Base-by-base conservation (phyloP, 2,888 invertebrate genomes). In the Pyralis farinalis region DNA sequence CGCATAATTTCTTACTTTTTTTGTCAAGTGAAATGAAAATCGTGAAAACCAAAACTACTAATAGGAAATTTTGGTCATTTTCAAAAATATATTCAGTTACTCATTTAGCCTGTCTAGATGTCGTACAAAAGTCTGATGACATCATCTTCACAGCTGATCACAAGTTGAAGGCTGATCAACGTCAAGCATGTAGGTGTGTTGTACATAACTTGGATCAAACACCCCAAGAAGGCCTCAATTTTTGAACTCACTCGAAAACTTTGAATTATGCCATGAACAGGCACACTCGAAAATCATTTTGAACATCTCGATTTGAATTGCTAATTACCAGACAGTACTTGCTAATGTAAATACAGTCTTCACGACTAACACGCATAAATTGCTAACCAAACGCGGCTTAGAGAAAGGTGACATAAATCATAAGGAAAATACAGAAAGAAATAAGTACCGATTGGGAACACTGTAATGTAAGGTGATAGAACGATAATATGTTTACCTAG, bases 121-220 rank as follows among this genome's bases (percentile, higher is more conserved):
- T 53, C 67, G 65, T 70, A 64, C 63, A 61, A 50, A 16, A 43
- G 43, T 49, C 44, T 44, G 47, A 72, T 86, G 85, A 86, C 75
- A 80, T 86, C 86, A 86, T 54, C 55, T 54, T 55, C 73, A 63
- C 84, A 84, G 85, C 83, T 85, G 85, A 77, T 80, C 65, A 54
- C 43, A 55, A 57, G 82, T 84, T 85, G 84, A 85, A 86, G 86
- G 86, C 71, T 82, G 80, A 80, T 80, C 82, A 75, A 63, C 60
- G 54, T 42, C 57, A 55, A 57, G 34, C 43, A 53, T 59, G 66
- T 75, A 75, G 71, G 71, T 72, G 70, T 63, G 52, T 55, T 55
- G 55, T 51, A 59, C 46, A 44, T 47, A 46, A 37, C 43, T 37
- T 34, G 44, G 33, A 16, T 36, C 31, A 36, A 39, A 37, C 47